Conservation (phyloP, 2,113 vertebrate genomes). For the Eleginops maclovinus region DNA sequence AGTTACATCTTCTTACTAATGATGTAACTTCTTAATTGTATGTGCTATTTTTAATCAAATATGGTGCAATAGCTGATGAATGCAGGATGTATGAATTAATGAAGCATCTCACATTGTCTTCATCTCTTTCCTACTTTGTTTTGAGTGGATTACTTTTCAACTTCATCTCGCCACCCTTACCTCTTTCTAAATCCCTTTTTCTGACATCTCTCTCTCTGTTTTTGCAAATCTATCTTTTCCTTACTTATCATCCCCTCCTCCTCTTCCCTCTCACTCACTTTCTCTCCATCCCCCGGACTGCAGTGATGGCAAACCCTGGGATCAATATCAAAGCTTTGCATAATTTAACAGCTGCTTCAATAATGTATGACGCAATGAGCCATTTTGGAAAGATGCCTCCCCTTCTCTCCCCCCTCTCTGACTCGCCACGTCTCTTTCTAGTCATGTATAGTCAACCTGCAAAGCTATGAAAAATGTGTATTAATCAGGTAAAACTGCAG, state of each 20-base stretch:
- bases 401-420: not conserved
- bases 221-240: not conserved
- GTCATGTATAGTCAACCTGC: conserved; percentile 13
- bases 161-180: not conserved
- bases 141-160: not conserved
- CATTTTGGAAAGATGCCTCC: conserved; percentile 48
- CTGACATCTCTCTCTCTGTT: not conserved
- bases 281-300: conserved; percentile 39
- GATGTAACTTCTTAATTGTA: not conserved
- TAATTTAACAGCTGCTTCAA: conserved; percentile 70
- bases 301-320: conserved; percentile 54
- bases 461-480: not conserved
- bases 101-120: not conserved
- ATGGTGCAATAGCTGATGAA: not conserved
- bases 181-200: not conserved
- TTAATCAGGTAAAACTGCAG: not conserved
- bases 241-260: not conserved
- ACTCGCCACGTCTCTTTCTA: not conserved
- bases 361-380: conserved; percentile 66
- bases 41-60: conserved; percentile 11
- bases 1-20: not conserved
- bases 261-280: conserved; percentile 18
- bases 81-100: not conserved
- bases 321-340: conserved; percentile 75
- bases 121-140: conserved; percentile 10